Conservation (phyloP, 2,888 invertebrate species). For the Iphiclides podalirius region DNA sequence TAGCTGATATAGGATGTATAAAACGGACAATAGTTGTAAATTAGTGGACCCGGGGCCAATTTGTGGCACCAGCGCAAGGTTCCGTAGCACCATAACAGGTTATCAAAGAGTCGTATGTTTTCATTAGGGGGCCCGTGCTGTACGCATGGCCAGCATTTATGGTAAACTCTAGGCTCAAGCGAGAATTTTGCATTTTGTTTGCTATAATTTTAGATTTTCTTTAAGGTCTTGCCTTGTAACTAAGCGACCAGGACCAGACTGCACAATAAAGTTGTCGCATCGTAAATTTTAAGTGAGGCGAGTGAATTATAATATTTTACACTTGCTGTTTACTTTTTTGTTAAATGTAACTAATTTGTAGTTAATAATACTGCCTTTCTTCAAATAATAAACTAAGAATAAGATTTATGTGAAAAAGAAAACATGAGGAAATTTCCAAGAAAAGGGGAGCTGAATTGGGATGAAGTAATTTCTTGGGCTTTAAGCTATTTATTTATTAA, state of each 20-base stretch:
- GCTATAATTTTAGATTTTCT: conserved; percentile 24
- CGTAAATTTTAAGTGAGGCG: conserved; percentile 4
- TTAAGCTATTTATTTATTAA: too few relatives aligned
- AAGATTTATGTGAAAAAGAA: too few relatives aligned
- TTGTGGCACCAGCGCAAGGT: conserved; percentile 48
- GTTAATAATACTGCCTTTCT: too few relatives aligned
- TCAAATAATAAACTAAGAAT: too few relatives aligned
- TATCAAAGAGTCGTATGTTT: conserved; percentile 75
- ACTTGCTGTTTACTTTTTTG: not conserved
- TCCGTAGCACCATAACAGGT: conserved; percentile 63
- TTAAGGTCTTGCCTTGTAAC: conserved; percentile 9
- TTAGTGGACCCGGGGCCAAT: conserved; percentile 55
- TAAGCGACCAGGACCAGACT: not conserved
- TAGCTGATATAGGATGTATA: conserved; percentile 25
- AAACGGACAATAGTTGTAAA: conserved; percentile 52
- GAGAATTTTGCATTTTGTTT: conserved; percentile 25
- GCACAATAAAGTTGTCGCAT: conserved; percentile 1
- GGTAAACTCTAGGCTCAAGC: conserved; percentile 36
- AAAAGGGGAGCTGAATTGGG: too few relatives aligned
- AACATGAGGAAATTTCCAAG: too few relatives aligned
- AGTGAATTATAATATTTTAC: not conserved
- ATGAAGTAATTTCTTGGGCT: too few relatives aligned
- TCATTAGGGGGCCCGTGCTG: conserved; percentile 55
- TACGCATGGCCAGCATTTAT: conserved; percentile 44
- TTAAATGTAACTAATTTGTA: not conserved